Evolutionary conservation across 2,797 vertebrate genomes (phyloP), one percentile per base, ranked within the genome.

Genomic region (Scolopax rusticola): DNA sequence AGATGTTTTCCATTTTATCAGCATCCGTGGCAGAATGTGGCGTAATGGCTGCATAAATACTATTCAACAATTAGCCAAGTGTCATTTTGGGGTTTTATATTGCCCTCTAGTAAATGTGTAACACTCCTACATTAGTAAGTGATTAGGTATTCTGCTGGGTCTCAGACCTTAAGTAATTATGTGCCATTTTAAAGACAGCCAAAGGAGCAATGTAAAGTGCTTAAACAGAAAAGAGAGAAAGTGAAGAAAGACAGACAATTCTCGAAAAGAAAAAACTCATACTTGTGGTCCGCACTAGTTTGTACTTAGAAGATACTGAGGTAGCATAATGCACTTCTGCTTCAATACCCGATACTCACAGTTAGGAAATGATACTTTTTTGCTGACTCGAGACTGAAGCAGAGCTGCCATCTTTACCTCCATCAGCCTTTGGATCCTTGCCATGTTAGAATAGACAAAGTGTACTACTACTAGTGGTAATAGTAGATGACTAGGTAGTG

Each of bases 61-160:
- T 95, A 63, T 79, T 78, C 87, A 91, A 69, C 27, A 75, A 78
- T 84, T 93, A 87, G 25, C 53, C 45, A 47, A 36, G 64, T 79
- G 79, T 60, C 30, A 47, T 74, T 85, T 93, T 56, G 56, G 5
- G 45, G 74, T 74, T 94, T 95, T 94, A 30, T 65, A 73, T 77
- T 87, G 13, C 43, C 15, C 11, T 60, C 30, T 81, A 81, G 17
- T 80, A 91, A 92, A 59, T 12, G 14, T 61, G 50, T 65, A 71
- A 86, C 21, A 23, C 27, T 86, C 20, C 11, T 33, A 61, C 3
- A 8, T 84, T 84, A 69, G 13, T 48, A 81, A 75, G 38, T 43
- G 50, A 81, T 43, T 54, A 88, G 57, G 21, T 32, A 38, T 78
- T 91, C 40, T 80, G 7, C 41, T 77, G 19, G 19, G 20, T 74